Base-by-base conservation (phyloP, 2,888 invertebrate species). In the Pediacus dermestoides region DNA sequence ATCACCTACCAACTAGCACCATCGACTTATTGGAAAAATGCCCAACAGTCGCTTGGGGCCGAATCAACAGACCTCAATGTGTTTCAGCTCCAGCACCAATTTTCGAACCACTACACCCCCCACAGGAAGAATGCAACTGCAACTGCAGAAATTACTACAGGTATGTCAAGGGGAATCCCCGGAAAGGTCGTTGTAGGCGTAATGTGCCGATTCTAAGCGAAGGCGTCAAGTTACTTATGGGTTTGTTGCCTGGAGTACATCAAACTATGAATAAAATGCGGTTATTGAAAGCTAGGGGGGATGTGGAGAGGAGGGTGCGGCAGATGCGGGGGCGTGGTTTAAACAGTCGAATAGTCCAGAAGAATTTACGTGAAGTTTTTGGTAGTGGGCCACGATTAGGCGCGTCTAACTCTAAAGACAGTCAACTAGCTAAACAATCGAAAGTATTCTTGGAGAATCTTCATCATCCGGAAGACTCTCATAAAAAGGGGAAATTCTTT, bases 91-190 rank as follows among this genome's bases (percentile, higher is more conserved):
- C 25, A 9, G 37, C 34, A 12, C 44, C 44, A 7, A 22, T 38
- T 23, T 16, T 44, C 6, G 41, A 44, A 36, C 15, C 30, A 38
- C 7, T 13, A 15, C 3, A 10, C 16, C 15, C 14, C 22, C 23
- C 10, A 23, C 23, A 4, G 13, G 28, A 25, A 9, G 6, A 25
- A 7, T 34, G 38, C 10, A 31, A 27, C 13, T 30, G 35, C 35
- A 40, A 33, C 36, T 39, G 30, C 34, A 41, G 18, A 4, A 9
- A 21, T 10, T 28, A 16, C 23, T 33, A 18, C 39, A 40, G 40
- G 40, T 40, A 40, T 31, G 28, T 9, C n/a, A 10, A 3, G n/a
- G 10, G 3, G 3, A 23, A 14, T 28, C 14, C 28, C 11, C 3
- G 8, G 4, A 28, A 28, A 28, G 7, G 9, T 16, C 15, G 7